Evolutionary conservation across 2,888 invertebrate species (phyloP), one percentile per base, ranked within the genome.

Genomic region (Andrena bucephala): DNA sequence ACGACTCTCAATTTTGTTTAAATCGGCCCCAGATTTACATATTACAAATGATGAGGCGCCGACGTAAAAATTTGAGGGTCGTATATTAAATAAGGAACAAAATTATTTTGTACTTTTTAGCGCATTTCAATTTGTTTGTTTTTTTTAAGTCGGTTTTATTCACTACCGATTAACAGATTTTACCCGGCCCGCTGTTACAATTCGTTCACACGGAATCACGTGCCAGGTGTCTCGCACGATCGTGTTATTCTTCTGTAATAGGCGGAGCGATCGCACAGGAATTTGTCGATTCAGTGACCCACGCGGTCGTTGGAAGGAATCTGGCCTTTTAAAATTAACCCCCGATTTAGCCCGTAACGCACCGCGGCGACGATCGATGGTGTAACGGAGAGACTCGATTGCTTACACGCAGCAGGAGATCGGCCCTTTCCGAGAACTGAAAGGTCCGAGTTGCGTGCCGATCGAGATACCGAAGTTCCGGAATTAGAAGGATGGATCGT

Each of bases 401-500:
- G 50, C 62, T 62, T 48, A 71, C 60, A 71, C 80, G 16, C 67
- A 60, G 62, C 54, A 60, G 70, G 52, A 60, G 66, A 80, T 75
- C 66, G 52, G n/a, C 71, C 42, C 16, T 66, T 81, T 81, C 77
- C 72, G 29, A 68, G 81, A 81, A 72, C 59, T 27, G 13, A 75
- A 75, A 65, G 27, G n/a, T 63, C 62, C 31, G 48, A 77, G 69
- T 73, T 74, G 73, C 81, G 77, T 77, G 73, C 31, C 63, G 63
- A 73, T 81, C 77, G 73, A 77, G 72, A 77, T 77, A 77, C 73
- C 67, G 31, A 73, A 69, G 63, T 77, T 72, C 77, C 69, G 72
- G 71, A 66, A 79, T 67, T 31, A 24, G 42, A 63, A 70, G 57
- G 24, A 65, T 42, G n/a, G 63, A 69, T 20, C 52, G 31, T 50